phyloP scores from a whole-genome alignment of 1,140 invertebrate species.

The Marisa cornuarietis region DNA sequence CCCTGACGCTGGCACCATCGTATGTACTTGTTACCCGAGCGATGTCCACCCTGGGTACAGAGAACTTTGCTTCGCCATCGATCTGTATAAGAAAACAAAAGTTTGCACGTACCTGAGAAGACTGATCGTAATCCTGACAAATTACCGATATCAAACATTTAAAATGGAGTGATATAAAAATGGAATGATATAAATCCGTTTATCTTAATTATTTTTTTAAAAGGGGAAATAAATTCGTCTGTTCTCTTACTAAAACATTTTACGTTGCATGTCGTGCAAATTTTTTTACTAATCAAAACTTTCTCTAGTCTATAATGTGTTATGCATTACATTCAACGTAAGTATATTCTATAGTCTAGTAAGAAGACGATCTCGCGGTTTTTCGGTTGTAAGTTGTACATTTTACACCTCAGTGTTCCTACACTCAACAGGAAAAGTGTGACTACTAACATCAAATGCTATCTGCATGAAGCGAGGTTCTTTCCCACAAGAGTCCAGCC shows the following conservation, averaged over 20 bases:
- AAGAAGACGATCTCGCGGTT: neutral
- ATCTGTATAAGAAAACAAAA: slow-evolving; percentile 15
- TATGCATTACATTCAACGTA: neutral
- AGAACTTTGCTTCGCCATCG: slow-evolving; percentile 29
- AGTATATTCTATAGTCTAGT: neutral
- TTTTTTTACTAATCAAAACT: neutral
- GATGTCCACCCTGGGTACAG: slow-evolving; percentile 19
- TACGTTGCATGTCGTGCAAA: too few relatives aligned
- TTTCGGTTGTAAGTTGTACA: too few relatives aligned
- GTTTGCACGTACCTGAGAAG: neutral
- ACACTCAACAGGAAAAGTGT: neutral
- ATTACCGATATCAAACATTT: neutral
- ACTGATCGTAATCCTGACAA: neutral
- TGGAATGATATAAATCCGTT: neutral
- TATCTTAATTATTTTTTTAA: too few relatives aligned
- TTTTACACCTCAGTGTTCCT: neutral
- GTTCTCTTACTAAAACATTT: too few relatives aligned
- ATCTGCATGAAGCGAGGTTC: slow-evolving; percentile 18
- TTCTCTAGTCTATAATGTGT: neutral
- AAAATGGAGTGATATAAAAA: neutral
- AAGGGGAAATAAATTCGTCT: too few relatives aligned
- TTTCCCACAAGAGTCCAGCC: slow-evolving; percentile 20
- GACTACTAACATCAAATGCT: slow-evolving; percentile 23
- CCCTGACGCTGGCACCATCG: slow-evolving; percentile 8
- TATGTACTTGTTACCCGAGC: neutral